phyloP scores from a whole-genome alignment of 2,888 invertebrate genomes.

The Xanthia togata region DNA sequence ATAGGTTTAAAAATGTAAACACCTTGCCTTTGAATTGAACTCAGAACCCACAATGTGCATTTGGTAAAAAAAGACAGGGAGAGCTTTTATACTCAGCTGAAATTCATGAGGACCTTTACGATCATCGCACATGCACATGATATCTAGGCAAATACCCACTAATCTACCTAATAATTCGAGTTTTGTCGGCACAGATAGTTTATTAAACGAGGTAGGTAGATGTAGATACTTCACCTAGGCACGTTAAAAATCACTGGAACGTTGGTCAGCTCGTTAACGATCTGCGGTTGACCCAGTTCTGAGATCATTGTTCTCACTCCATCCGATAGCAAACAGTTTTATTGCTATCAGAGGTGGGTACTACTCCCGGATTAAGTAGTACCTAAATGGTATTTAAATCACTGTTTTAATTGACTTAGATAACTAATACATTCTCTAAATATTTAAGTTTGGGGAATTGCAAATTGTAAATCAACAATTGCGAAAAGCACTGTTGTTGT shows the following conservation, averaged over 20 bases:
- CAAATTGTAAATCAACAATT: conserved; percentile 25
- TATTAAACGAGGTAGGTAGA: not conserved
- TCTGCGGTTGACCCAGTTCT: conserved; percentile 64
- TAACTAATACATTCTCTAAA: conserved; percentile 8
- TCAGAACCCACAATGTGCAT: not conserved
- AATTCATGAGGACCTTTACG: not conserved
- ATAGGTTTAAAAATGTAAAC: not conserved
- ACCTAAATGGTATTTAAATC: conserved; percentile 16
- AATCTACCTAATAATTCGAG: not conserved
- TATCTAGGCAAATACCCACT: not conserved
- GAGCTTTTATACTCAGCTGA: not conserved
- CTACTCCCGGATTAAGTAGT: conserved; percentile 23
- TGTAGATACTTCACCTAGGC: conserved; percentile 28
- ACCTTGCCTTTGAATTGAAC: not conserved
- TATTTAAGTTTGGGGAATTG: not conserved
- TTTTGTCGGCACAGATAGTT: not conserved
- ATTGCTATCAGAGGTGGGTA: conserved; percentile 44
- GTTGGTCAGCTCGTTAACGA: conserved; percentile 59
- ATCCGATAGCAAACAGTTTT: conserved; percentile 53
- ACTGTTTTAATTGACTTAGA: conserved; percentile 29
- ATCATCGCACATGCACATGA: not conserved
- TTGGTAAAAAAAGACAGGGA: not conserved
- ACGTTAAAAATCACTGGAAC: conserved; percentile 52
- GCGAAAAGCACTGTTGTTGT: conserved; percentile 4
- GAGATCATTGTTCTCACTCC: conserved; percentile 55